A percentile compares a stretch with the other conserved stretches of the same genome.
These are phyloP conservation scores for Nycticryphes semicollaris DNA, from an alignment of 2,113 vertebrate genomes.

Conservation along the genomic window DNA sequence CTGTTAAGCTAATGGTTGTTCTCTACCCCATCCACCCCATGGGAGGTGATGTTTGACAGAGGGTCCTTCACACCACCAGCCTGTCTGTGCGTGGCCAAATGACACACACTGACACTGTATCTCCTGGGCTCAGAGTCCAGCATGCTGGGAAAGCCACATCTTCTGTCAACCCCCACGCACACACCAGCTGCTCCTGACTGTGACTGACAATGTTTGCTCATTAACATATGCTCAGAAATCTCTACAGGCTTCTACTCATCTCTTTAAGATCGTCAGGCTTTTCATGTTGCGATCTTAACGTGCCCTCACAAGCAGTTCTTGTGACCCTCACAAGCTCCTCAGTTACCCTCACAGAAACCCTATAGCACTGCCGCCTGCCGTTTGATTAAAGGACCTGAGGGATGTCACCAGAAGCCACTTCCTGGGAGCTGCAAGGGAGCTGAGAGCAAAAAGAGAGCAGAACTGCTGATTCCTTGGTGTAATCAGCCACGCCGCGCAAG, in stretches of 20 bases:
- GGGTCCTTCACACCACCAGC: background rate
- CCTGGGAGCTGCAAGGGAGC: background rate
- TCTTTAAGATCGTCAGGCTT: background rate
- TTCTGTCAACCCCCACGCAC: background rate
- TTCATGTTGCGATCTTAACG: background rate
- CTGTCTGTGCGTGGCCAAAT: background rate
- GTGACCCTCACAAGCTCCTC: background rate
- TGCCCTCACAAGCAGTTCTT: background rate
- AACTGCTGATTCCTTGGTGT: background rate
- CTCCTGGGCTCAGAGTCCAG: background rate
- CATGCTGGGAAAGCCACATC: conserved; percentile 14
- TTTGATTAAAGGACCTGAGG: background rate
- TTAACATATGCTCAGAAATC: background rate
- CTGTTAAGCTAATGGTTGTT: background rate
- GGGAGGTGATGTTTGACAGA: background rate
- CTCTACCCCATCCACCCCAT: background rate
- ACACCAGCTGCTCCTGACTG: conserved; percentile 43
- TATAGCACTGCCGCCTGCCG: background rate
- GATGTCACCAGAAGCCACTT: background rate
- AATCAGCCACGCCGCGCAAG: background rate
- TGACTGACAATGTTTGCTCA: background rate
- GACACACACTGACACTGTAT: background rate
- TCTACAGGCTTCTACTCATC: background rate
- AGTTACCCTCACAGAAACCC: background rate
- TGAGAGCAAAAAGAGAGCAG: background rate